These are phyloP conservation scores for Listronotus bonariensis DNA, from an alignment of 1,140 invertebrate genomes.

Conservation along the genomic window DNA sequence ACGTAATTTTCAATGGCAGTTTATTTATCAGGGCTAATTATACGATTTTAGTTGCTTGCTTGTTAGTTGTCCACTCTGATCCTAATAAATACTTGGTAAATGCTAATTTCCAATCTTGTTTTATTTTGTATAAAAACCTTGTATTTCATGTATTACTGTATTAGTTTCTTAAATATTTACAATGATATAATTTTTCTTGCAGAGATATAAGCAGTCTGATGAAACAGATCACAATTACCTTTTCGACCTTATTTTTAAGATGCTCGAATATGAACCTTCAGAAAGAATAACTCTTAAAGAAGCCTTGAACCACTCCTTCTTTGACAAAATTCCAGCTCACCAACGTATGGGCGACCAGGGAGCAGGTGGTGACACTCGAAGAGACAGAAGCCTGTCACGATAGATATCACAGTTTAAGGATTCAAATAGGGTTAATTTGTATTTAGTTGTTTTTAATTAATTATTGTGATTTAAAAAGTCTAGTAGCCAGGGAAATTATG, in stretches of 20 bases:
- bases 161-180: too few relatives aligned
- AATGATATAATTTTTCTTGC: too few relatives aligned
- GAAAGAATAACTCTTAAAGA: conserved; percentile 88
- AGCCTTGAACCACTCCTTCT: conserved; percentile 91
- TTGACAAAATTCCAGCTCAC: conserved; percentile 78
- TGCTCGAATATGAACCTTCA: conserved; percentile 96
- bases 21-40: too few relatives aligned
- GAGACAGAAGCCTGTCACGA: conserved; percentile 64
- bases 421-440: background rate
- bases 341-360: conserved; percentile 69
- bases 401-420: conserved; percentile 12
- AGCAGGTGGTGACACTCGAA: conserved; percentile 58
- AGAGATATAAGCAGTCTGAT: conserved; percentile 89
- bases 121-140: too few relatives aligned
- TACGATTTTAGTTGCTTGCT: too few relatives aligned
- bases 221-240: conserved; percentile 90
- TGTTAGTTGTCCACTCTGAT: too few relatives aligned
- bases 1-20: too few relatives aligned
- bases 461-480: too few relatives aligned
- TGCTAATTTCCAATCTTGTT: too few relatives aligned
- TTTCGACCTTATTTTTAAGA: conserved; percentile 92
- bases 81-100: too few relatives aligned
- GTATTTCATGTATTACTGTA: too few relatives aligned
- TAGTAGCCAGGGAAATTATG: too few relatives aligned
- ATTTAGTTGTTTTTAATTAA: background rate